These are phyloP conservation scores for Nysson spinosus DNA, from an alignment of 2,888 invertebrate species.

Conservation along the genomic window DNA sequence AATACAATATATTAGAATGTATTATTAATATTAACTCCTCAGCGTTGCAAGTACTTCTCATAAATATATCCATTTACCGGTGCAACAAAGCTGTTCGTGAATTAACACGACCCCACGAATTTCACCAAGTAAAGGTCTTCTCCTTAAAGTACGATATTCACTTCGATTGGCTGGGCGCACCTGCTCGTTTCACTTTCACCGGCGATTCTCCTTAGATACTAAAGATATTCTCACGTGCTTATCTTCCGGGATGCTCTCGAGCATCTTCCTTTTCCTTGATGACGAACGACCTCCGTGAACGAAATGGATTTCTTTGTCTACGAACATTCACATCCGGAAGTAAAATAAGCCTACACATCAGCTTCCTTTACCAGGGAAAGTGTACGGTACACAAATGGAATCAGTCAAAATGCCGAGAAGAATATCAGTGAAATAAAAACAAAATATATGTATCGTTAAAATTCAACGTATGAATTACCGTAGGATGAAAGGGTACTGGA, in stretches of 20 bases:
- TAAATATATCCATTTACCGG: not conserved
- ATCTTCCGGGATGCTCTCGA: slow-evolving; percentile 4
- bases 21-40: no score
- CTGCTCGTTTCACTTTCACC: slow-evolving; percentile 29
- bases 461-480: no score
- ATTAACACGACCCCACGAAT: slow-evolving; percentile 12
- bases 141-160: not conserved
- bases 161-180: slow-evolving; percentile 9
- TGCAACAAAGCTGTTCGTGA: not conserved
- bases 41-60: not conserved
- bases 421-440: no score
- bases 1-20: no score
- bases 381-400: no score
- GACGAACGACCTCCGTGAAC: not conserved
- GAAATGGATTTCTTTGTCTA: not conserved
- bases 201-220: not conserved
- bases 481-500: no score
- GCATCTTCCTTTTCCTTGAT: not conserved
- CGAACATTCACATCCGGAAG: slow-evolving; percentile 1
- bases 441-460: no score
- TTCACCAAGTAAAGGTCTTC: slow-evolving; percentile 14
- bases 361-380: no score
- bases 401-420: no score
- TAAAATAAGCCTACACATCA: no score
- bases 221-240: slow-evolving; percentile 19